Percentiles rank a stretch among this genome's conserved stretches.
Conservation (phyloP, 2,113 vertebrate species). For the Ptychochromis oligacanthus region DNA sequence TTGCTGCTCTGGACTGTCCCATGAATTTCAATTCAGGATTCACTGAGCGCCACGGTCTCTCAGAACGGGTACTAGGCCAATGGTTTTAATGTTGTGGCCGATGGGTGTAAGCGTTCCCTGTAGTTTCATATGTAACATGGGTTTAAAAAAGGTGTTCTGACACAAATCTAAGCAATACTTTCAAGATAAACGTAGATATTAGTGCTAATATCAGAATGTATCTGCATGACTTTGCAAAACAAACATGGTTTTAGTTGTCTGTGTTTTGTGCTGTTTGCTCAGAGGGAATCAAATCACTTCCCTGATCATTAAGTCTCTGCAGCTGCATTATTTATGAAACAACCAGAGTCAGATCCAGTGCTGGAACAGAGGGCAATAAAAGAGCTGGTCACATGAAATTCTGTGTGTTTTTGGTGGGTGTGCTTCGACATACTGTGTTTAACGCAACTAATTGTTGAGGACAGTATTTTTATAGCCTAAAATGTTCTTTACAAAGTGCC, state of each 20-base stretch:
- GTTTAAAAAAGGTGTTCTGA: not conserved
- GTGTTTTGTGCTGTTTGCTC: not conserved
- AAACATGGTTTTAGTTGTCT: not conserved
- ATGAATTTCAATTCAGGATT: not conserved
- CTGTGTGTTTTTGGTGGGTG: not conserved
- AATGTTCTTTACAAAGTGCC: conserved; percentile 6
- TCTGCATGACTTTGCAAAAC: not conserved
- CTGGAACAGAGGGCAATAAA: conserved; percentile 23
- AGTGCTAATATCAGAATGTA: not conserved
- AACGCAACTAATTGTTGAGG: not conserved
- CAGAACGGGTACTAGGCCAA: not conserved
- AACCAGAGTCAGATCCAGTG: not conserved
- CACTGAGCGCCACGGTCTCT: not conserved
- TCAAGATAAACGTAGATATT: not conserved
- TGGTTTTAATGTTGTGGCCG: not conserved
- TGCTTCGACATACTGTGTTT: not conserved
- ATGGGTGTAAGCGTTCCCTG: accelerated
- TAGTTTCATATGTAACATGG: not conserved
- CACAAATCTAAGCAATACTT: not conserved
- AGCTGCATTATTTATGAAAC: conserved; percentile 37
- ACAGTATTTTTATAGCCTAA: not conserved
- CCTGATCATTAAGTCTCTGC: not conserved
- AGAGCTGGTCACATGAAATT: not conserved
- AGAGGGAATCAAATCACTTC: not conserved
- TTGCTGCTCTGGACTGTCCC: not conserved